Evolutionary conservation across 2,888 invertebrate genomes (phyloP).

Genomic region (Elysia crispata): DNA sequence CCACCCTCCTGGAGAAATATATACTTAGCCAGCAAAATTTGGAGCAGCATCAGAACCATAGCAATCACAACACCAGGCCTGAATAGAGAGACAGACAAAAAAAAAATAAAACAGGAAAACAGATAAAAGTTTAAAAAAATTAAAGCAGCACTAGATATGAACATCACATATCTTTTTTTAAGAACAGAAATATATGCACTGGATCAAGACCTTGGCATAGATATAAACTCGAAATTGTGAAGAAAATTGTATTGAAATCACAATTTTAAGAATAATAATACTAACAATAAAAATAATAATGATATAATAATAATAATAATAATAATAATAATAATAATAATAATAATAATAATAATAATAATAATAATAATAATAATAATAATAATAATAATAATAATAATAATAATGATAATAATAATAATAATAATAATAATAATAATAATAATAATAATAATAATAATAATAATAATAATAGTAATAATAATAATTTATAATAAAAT

Average conservation of each 20-base stretch:
- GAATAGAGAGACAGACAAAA: not conserved
- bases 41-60: conserved; percentile 56
- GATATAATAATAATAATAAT: not conserved
- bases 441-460: conserved; percentile 1
- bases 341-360: not conserved
- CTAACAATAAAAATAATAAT: not conserved
- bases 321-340: not conserved
- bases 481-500: not conserved
- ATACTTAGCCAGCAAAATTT: conserved; percentile 60
- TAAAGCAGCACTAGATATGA: too few relatives aligned
- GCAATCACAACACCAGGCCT: conserved; percentile 51
- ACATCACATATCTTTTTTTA: too few relatives aligned
- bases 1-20: conserved; percentile 66
- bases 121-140: too few relatives aligned
- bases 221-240: too few relatives aligned
- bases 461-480: conserved; percentile 4
- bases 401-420: not conserved
- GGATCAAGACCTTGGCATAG: too few relatives aligned
- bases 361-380: not conserved
- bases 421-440: not conserved
- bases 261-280: not conserved
- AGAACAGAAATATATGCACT: too few relatives aligned
- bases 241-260: too few relatives aligned
- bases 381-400: not conserved
- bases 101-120: too few relatives aligned